phyloP scores from a whole-genome alignment of 2,888 invertebrate genomes.

The Brachylomia viminalis region DNA sequence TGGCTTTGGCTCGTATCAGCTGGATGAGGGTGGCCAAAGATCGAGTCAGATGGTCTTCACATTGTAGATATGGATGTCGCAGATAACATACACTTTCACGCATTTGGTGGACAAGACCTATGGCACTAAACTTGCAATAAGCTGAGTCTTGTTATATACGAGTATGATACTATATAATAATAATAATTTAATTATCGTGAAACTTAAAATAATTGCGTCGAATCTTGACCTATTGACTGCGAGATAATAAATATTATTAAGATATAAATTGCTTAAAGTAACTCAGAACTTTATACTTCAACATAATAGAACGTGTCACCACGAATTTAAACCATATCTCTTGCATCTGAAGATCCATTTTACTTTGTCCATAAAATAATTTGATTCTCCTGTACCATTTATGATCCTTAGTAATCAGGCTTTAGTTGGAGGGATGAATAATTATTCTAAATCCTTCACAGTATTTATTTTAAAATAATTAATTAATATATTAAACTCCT shows the following conservation, averaged over 20 bases:
- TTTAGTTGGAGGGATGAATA: conserved; percentile 35
- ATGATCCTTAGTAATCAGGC: conserved; percentile 7
- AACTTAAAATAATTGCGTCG: conserved; percentile 32
- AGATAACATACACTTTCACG: not conserved
- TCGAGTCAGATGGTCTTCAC: too few relatives aligned
- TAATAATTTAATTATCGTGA: not conserved
- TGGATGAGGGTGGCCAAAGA: not conserved
- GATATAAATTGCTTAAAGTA: conserved; percentile 11
- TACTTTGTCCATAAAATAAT: not conserved
- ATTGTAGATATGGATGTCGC: not conserved
- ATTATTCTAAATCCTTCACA: conserved; percentile 10
- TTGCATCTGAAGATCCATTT: rapidly evolving
- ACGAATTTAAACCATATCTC: not conserved
- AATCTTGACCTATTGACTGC: conserved; percentile 35
- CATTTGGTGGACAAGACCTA: conserved; percentile 6
- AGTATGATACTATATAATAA: too few relatives aligned
- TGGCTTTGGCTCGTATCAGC: not conserved
- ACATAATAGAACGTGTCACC: not conserved
- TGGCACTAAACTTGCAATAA: conserved; percentile 7
- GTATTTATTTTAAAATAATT: conserved; percentile 6
- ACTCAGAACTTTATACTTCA: conserved; percentile 19
- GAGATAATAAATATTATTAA: conserved; percentile 42
- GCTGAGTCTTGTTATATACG: conserved; percentile 13
- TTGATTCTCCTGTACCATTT: not conserved
- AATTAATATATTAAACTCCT: not conserved